Conservation (phyloP, 1,140 invertebrate genomes). For the Nautilus pompilius region DNA sequence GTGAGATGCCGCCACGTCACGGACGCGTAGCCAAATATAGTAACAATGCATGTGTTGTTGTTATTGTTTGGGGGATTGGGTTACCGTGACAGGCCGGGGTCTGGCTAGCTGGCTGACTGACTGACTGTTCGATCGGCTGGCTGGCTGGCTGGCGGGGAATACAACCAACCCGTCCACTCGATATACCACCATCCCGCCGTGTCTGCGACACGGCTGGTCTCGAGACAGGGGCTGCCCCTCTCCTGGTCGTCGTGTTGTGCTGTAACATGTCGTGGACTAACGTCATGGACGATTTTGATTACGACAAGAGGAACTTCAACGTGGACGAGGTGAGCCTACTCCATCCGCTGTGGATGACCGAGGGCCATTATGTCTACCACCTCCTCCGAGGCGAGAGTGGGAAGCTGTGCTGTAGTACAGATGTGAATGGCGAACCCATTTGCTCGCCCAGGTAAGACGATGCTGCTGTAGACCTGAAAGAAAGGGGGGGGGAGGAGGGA, state of each 20-base stretch:
- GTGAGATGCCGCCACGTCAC: too few relatives aligned
- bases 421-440: constrained; percentile 27
- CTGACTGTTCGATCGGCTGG: not conserved
- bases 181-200: not conserved
- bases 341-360: constrained; percentile 37
- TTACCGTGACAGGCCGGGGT: too few relatives aligned
- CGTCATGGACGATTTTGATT: constrained; percentile 39
- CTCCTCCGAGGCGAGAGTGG: constrained; percentile 26
- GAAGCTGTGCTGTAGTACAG: constrained; percentile 23
- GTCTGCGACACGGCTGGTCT: not conserved
- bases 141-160: not conserved
- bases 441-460: constrained; percentile 35
- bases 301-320: constrained; percentile 35
- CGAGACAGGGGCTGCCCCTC: not conserved
- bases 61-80: too few relatives aligned
- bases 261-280: constrained; percentile 29
- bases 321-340: constrained; percentile 17
- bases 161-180: not conserved
- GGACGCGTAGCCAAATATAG: too few relatives aligned
- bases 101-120: too few relatives aligned
- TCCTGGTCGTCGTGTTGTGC: not conserved
- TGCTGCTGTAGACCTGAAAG: too few relatives aligned
- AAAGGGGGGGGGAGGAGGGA: too few relatives aligned
- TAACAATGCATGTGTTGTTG: too few relatives aligned
- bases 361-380: constrained; percentile 35